Percentiles rank a stretch among this genome's conserved stretches.
Evolutionary conservation across 2,113 vertebrate genomes (phyloP).

Genomic region (Hirundichthys speculiger): DNA sequence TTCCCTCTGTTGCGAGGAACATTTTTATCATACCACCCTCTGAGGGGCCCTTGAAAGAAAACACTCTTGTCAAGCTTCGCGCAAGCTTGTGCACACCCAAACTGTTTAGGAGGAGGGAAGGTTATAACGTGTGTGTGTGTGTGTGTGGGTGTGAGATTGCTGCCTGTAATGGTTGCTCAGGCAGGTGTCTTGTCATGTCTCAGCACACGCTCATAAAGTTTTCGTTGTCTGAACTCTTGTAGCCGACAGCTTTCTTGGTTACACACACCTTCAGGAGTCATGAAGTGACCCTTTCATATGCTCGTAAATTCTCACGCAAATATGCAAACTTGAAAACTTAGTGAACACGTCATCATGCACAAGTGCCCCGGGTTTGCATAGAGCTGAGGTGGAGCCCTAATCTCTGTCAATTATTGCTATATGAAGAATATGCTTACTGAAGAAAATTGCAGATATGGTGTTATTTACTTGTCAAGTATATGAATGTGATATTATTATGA

Average conservation of each 20-base stretch:
- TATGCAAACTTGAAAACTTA: constrained; percentile 40
- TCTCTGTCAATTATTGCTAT: constrained; percentile 56
- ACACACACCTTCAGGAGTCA: constrained; percentile 18
- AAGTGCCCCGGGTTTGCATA: constrained; percentile 29
- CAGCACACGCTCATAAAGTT: constrained; percentile 31
- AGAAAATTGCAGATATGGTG: constrained; percentile 11
- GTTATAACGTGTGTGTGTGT: constrained; percentile 33
- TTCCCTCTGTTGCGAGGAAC: constrained; percentile 67
- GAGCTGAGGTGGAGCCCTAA: constrained; percentile 2
- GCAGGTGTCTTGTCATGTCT: constrained; percentile 58
- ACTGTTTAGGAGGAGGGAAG: constrained; percentile 25
- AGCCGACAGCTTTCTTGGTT: constrained; percentile 24
- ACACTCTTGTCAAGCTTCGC: constrained; percentile 36
- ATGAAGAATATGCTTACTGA: constrained; percentile 10
- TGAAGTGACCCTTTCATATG: constrained; percentile 24
- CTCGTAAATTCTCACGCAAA: constrained; percentile 36
- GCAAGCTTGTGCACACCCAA: constrained; percentile 49
- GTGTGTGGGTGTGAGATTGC: constrained; percentile 7
- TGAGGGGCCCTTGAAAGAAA: constrained; percentile 58
- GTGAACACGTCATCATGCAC: constrained; percentile 9
- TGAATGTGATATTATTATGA: constrained; percentile 42
- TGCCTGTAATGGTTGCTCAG: constrained; percentile 35
- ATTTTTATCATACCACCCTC: constrained; percentile 70
- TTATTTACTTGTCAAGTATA: constrained; percentile 2
- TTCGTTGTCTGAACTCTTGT: constrained; percentile 28